phyloP scores from a whole-genome alignment of 2,113 vertebrate genomes.

The Synchiropus splendidus region DNA sequence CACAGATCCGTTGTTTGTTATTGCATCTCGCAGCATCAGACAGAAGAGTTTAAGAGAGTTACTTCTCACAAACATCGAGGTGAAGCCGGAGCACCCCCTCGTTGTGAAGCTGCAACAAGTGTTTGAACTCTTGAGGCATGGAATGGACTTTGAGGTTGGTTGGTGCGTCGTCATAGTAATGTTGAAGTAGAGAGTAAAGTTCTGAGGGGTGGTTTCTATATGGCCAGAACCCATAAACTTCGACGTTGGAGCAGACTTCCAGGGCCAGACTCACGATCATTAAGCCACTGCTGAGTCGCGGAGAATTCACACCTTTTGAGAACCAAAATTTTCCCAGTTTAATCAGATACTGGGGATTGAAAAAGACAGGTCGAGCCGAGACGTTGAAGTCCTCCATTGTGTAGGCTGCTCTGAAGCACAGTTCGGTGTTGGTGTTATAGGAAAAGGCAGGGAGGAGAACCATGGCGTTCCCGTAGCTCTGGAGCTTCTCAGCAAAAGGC shows the following conservation, averaged over 20 bases:
- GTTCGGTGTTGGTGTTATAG: constrained; percentile 70
- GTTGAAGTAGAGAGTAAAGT: constrained; percentile 71
- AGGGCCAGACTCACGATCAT: constrained; percentile 82
- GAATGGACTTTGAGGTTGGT: constrained; percentile 76
- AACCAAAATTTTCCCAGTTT: constrained; percentile 79
- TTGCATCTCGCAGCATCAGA: too few relatives aligned
- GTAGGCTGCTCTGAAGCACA: constrained; percentile 76
- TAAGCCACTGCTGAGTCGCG: constrained; percentile 79
- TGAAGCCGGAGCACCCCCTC: constrained; percentile 84
- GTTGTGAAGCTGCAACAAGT: constrained; percentile 77
- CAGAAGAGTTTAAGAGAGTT: too few relatives aligned
- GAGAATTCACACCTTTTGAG: constrained; percentile 70
- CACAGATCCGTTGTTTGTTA: too few relatives aligned
- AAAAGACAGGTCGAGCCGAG: constrained; percentile 71
- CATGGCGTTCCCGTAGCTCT: constrained; percentile 69
- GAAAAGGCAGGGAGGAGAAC: constrained; percentile 87
- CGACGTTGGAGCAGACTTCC: constrained; percentile 80
- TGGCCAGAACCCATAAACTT: constrained; percentile 93
- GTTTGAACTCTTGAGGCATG: constrained; percentile 84
- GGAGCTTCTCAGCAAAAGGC: constrained; percentile 73
- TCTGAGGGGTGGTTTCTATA: constrained; percentile 69
- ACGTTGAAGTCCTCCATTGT: constrained; percentile 72
- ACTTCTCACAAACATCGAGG: constrained; percentile 68
- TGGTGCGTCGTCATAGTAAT: constrained; percentile 85
- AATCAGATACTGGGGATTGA: constrained; percentile 79